Evolutionary conservation across 2,888 invertebrate genomes (phyloP), one percentile per base, ranked within the genome.

Genomic region (Cryptocephalus moraei): DNA sequence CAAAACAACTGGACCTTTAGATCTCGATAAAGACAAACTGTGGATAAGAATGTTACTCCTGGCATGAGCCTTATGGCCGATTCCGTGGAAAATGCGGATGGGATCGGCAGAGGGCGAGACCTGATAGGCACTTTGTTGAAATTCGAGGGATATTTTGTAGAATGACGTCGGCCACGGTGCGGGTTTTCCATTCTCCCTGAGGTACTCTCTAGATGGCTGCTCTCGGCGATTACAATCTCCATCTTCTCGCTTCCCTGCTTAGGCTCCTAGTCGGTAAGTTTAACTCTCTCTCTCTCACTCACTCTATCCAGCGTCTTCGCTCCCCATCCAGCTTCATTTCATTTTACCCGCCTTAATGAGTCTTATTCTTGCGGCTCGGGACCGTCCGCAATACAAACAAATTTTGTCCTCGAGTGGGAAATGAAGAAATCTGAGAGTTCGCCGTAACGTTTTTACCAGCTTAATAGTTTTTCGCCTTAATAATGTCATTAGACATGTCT

Each of bases 241-340:
- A 78, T 66, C 73, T 77, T 67, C 68, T 79, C 60, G 79, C 79
- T 63, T 79, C 75, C 69, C 73, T 80, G 52, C 75, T 79, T 56
- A 75, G 79, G 72, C 76, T 79, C 56, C 77, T 80, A 56, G 78
- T 79, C 57, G 79, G 79, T 80, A 67, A 78, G 79, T 77, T 48
- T 44, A 36, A 2, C 6, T n/a, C 36, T 36, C 12, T 36, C 6
- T 22, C 22, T 6, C 6, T 22, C 22, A 22, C 31, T 8, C n/a
- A 41, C 32, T 41, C 9, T 40, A 13, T 41, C 22, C 32, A 11
- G 8, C 40, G 40, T 31, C 22, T 40, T 40, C 40, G 32, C 32
- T 40, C 41, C 11, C 13, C 22, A 31, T n/a, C 32, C 41, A 31
- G 8, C 41, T 9, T n/a, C 41, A n/a, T 9, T 41, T 41, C 32